Conservation (phyloP, 2,797 vertebrate genomes). For the Threskiornis aethiopicus region DNA sequence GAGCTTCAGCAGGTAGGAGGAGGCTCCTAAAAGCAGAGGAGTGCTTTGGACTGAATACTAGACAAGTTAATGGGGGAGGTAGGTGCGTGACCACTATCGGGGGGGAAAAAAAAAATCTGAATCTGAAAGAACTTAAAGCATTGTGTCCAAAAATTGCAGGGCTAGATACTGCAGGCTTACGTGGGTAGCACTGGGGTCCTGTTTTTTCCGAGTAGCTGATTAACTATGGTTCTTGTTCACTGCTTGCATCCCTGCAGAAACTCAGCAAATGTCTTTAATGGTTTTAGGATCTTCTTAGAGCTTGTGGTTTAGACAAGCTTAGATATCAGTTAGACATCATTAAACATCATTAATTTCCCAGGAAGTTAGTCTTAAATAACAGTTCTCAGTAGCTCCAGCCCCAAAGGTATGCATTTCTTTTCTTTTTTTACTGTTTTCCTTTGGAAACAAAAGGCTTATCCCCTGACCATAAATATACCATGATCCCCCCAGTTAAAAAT, state of each 20-base stretch:
- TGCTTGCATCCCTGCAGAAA: neutral
- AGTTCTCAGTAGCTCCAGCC: neutral
- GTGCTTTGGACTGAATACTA: neutral
- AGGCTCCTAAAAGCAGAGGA: neutral
- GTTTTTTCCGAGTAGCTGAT: neutral
- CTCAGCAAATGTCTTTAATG: neutral
- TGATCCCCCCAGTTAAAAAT: neutral
- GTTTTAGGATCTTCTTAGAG: neutral
- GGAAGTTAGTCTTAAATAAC: neutral
- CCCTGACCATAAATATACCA: neutral
- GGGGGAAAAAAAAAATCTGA: neutral
- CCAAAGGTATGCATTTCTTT: neutral
- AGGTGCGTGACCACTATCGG: fast-evolving
- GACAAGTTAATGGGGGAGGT: neutral
- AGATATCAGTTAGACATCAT: neutral
- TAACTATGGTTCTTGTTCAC: neutral
- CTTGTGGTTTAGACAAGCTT: neutral
- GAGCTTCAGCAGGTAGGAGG: neutral
- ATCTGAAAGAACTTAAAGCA: neutral
- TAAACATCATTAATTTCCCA: neutral
- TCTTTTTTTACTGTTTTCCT: neutral
- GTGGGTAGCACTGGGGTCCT: fast-evolving
- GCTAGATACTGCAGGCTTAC: neutral
- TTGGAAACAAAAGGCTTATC: neutral
- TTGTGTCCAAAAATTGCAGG: fast-evolving